These are phyloP conservation scores for Probosciger aterrimus DNA, from an alignment of 2,113 vertebrate species.

Conservation along the genomic window DNA sequence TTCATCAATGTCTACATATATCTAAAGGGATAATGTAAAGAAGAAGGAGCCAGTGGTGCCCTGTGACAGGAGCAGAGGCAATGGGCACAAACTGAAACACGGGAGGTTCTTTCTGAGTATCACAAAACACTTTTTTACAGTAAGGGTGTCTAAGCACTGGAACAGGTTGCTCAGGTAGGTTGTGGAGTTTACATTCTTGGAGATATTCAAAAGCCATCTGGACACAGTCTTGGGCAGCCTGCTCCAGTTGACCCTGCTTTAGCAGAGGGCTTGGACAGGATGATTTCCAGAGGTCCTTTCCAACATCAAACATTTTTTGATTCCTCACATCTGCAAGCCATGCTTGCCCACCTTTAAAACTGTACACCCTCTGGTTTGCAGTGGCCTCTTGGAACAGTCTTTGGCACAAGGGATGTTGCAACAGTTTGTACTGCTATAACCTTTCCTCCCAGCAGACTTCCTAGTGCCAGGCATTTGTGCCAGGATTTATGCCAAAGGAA, in stretches of 20 bases:
- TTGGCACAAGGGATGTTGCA: background rate
- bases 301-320: background rate
- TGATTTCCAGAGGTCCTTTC: background rate
- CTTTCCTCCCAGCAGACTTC: background rate
- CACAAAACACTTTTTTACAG: background rate
- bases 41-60: background rate
- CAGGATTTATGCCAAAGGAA: constrained; percentile 17
- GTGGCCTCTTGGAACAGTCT: background rate
- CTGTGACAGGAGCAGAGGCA: background rate
- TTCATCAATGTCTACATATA: background rate
- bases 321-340: background rate
- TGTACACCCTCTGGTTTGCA: background rate
- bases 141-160: background rate
- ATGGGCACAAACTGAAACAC: background rate
- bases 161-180: background rate
- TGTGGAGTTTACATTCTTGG: background rate
- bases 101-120: background rate
- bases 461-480: background rate
- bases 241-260: background rate
- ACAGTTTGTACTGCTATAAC: background rate
- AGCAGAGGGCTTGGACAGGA: background rate
- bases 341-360: background rate
- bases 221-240: background rate
- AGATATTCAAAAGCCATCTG: background rate
- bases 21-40: background rate